These are phyloP conservation scores for Piscicola geometra DNA, from an alignment of 2,888 invertebrate genomes.

Conservation along the genomic window DNA sequence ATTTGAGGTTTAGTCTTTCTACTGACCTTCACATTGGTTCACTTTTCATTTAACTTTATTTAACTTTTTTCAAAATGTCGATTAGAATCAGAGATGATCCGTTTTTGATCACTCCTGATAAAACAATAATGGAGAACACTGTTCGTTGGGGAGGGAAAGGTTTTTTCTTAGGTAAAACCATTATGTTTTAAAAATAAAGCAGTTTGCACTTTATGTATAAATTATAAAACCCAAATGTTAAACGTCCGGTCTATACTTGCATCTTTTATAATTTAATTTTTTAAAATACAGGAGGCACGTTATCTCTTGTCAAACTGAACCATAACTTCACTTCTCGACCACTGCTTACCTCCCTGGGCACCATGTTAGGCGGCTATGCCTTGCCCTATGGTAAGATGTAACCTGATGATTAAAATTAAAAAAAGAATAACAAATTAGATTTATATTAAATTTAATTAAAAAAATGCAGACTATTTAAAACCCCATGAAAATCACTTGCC, in stretches of 20 bases:
- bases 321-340: not conserved
- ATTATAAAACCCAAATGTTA: too few relatives aligned
- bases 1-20: not conserved
- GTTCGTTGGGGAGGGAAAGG: not conserved
- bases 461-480: too few relatives aligned
- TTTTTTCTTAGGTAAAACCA: not conserved
- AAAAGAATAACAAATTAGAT: not conserved
- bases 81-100: not conserved
- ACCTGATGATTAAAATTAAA: not conserved
- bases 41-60: not conserved
- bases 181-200: not conserved
- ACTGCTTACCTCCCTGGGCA: not conserved
- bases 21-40: not conserved
- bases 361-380: not conserved
- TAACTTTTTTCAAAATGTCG: not conserved
- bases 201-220: not conserved
- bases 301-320: not conserved
- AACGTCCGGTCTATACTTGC: too few relatives aligned
- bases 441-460: too few relatives aligned
- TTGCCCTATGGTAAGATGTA: conserved; percentile 5
- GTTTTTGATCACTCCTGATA: not conserved
- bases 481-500: too few relatives aligned
- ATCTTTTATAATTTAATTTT: not conserved
- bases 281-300: not conserved
- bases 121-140: not conserved